Percentiles rank a stretch among this genome's conserved stretches.
phyloP scores from a whole-genome alignment of 2,888 invertebrate species.

The Ophioninae sp. region DNA sequence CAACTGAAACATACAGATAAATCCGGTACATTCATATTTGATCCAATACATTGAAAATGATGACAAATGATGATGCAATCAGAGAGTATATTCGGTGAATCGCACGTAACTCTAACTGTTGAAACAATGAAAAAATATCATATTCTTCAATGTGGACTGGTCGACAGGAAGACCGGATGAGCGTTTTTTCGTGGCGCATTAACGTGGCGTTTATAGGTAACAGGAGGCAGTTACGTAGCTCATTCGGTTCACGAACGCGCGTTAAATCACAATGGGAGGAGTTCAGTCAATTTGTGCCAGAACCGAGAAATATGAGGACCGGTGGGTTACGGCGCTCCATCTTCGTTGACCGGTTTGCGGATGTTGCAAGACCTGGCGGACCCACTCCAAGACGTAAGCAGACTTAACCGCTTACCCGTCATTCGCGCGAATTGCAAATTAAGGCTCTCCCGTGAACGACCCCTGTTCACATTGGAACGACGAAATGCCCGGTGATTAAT shows the following conservation, averaged over 20 bases:
- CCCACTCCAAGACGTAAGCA: constrained; percentile 19
- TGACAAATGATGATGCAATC: background rate
- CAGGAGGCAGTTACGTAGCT: constrained; percentile 52
- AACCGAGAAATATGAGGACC: constrained; percentile 22
- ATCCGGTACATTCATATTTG: background rate
- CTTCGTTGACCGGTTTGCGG: constrained; percentile 24
- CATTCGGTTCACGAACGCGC: constrained; percentile 58
- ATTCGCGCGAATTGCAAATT: constrained; percentile 25
- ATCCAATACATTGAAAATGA: constrained; percentile 6
- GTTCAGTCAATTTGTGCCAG: constrained; percentile 60
- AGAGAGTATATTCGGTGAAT: background rate
- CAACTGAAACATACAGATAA: too few relatives aligned
- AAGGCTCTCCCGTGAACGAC: constrained; percentile 11
- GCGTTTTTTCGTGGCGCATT: constrained; percentile 49
- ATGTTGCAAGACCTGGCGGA: constrained; percentile 22
- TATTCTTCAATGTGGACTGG: constrained; percentile 45
- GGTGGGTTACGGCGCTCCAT: background rate
- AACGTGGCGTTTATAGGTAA: constrained; percentile 57
- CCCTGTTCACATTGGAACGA: constrained; percentile 47
- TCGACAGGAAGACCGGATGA: constrained; percentile 42
- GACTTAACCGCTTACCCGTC: constrained; percentile 5
- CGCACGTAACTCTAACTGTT: background rate
- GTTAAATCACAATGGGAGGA: constrained; percentile 64
- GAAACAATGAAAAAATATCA: constrained; percentile 25
- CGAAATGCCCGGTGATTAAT: constrained; percentile 71